These are phyloP conservation scores for Aphyosemion australe DNA, from an alignment of 2,113 vertebrate genomes.

Conservation along the genomic window DNA sequence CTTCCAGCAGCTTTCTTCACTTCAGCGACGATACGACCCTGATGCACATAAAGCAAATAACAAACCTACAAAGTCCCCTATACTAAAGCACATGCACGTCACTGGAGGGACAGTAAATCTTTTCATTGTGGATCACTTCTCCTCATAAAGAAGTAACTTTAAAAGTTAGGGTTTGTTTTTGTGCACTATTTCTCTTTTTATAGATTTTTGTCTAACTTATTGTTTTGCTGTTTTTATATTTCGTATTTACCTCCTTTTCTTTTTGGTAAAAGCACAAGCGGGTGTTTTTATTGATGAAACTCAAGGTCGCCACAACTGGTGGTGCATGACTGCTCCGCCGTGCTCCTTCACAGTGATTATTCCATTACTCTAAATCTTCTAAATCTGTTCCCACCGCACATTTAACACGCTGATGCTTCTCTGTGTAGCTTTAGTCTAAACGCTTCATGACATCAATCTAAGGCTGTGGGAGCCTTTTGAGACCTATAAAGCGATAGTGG, in stretches of 20 bases:
- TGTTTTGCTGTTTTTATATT: slow-evolving; percentile 17
- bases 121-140: slow-evolving; percentile 27
- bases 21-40: slow-evolving; percentile 16
- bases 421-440: slow-evolving; percentile 32
- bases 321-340: slow-evolving; percentile 40
- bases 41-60: slow-evolving; percentile 19
- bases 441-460: slow-evolving; percentile 25
- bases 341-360: slow-evolving; percentile 59
- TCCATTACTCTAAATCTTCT: slow-evolving; percentile 64
- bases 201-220: slow-evolving; percentile 27
- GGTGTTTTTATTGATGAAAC: slow-evolving; percentile 52
- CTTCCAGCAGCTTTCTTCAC: slow-evolving; percentile 25
- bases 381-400: slow-evolving; percentile 59
- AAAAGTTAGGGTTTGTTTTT: slow-evolving; percentile 47
- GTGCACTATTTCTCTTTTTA: not conserved
- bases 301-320: slow-evolving; percentile 50
- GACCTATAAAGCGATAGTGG: slow-evolving; percentile 7
- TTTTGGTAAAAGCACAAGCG: slow-evolving; percentile 21
- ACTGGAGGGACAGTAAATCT: slow-evolving; percentile 19
- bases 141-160: slow-evolving; percentile 49
- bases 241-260: not conserved
- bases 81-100: not conserved
- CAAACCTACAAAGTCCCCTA: not conserved
- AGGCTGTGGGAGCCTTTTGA: slow-evolving; percentile 30
- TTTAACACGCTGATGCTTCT: slow-evolving; percentile 45